Base-by-base conservation (phyloP, 2,113 vertebrate genomes). In the Onychostoma macrolepis region DNA sequence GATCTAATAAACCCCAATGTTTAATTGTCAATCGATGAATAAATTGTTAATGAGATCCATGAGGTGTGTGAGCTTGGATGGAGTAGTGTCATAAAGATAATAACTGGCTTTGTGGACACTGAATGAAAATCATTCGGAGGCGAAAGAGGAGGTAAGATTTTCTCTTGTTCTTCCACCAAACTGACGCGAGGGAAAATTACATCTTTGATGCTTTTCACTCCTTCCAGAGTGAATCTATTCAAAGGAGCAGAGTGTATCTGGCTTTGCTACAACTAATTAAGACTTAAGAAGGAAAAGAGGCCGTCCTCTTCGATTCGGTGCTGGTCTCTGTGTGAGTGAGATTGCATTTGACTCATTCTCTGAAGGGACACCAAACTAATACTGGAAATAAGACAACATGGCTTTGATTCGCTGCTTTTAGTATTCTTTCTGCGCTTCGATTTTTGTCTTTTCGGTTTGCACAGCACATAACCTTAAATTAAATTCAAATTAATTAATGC, bases 281-380 rank as follows among this genome's bases (percentile, higher is more conserved):
- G 92, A 91, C 84, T 89, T 90, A 72, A 89, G 90, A 93, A 88
- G 86, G 82, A 90, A 90, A 89, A 87, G 89, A 90, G 83, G 90
- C 88, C 87, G 92, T 95, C 93, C 84, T 90, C 91, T 93, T 93
- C 89, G 89, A 95, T 94, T 94, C 92, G 38, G 83, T 90, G 92
- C 93, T 93, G 84, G 93, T 92, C 91, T 89, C 80, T 56, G 89
- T 86, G 91, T 88, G 87, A 93, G 83, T 91, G 90, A 94, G 93
- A 95, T 94, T 91, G 92, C 91, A 92, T 90, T 92, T 92, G 94
- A 94, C 94, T 95, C 90, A 71, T 87, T 88, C 87, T 93, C 91
- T 91, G 84, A 78, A 91, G 90, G 91, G 92, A 94, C 91, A 89
- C 89, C 86, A 90, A 90, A 91, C 89, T 67, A 80, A 90, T 93